Conservation (phyloP, 2,797 vertebrate genomes). For the Ficedula albicollis region DNA sequence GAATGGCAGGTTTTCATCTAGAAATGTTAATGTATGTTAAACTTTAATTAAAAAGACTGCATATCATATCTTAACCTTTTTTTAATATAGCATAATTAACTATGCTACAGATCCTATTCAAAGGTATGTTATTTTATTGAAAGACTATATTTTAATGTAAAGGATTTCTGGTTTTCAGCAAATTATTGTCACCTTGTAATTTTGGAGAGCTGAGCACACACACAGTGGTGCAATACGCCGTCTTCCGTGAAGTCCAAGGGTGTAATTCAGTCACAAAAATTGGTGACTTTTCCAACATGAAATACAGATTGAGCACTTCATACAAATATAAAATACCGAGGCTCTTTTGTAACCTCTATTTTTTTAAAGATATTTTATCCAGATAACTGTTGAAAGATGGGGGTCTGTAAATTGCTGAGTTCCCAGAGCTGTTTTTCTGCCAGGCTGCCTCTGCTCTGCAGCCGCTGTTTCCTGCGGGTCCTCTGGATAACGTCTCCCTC, state of each 20-base stretch:
- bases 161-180: constrained; percentile 40
- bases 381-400: background rate
- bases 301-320: constrained; percentile 13
- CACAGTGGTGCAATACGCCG: background rate
- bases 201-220: background rate
- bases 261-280: constrained; percentile 19
- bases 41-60: constrained; percentile 77
- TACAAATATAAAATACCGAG: constrained; percentile 18
- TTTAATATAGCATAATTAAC: constrained; percentile 62
- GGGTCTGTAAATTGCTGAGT: background rate
- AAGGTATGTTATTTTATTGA: constrained; percentile 42
- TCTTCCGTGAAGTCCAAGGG: background rate
- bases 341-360: constrained; percentile 23
- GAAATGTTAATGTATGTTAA: constrained; percentile 77
- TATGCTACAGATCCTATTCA: constrained; percentile 31
- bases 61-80: constrained; percentile 68
- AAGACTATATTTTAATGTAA: constrained; percentile 50
- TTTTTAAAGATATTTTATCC: background rate
- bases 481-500: background rate
- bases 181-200: background rate
- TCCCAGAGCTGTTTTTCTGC: background rate
- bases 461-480: fast-evolving
- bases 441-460: background rate
- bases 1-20: constrained; percentile 76
- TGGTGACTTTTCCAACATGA: constrained; percentile 39